These are phyloP conservation scores for Busseola fusca DNA, from an alignment of 2,888 invertebrate genomes.

Conservation along the genomic window DNA sequence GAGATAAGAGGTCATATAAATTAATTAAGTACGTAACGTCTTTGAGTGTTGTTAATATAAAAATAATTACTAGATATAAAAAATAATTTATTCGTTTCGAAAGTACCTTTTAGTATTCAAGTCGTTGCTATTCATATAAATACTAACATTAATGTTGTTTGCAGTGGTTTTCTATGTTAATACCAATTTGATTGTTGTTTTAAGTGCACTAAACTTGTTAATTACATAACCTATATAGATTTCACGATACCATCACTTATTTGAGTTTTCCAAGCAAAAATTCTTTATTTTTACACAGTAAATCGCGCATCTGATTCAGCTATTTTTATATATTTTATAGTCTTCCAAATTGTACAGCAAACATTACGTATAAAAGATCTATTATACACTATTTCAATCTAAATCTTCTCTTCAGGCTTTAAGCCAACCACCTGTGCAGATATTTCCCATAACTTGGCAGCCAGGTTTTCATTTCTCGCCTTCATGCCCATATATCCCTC, in stretches of 20 bases:
- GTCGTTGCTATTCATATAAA: constrained; percentile 15
- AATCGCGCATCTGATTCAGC: background rate
- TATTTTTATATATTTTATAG: constrained; percentile 9
- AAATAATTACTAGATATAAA: constrained; percentile 13
- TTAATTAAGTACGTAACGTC: constrained; percentile 21
- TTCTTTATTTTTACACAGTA: background rate
- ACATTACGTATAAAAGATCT: background rate
- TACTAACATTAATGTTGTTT: constrained; percentile 58
- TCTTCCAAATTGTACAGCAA: constrained; percentile 13
- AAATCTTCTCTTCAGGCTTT: constrained; percentile 69
- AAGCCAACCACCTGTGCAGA: constrained; percentile 81
- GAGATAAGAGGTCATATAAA: constrained; percentile 23
- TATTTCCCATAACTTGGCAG: constrained; percentile 93
- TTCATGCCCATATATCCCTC: constrained; percentile 89
- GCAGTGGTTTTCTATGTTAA: constrained; percentile 55
- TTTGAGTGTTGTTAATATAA: constrained; percentile 13
- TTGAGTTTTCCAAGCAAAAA: background rate
- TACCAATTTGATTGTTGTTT: constrained; percentile 42
- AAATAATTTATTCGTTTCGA: constrained; percentile 26
- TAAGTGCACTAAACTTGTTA: constrained; percentile 38
- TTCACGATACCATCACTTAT: constrained; percentile 16
- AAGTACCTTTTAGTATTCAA: constrained; percentile 16
- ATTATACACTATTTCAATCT: constrained; percentile 11
- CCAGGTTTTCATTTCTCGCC: constrained; percentile 91
- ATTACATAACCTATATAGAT: constrained; percentile 44